Percentiles rank a stretch among this genome's conserved stretches.
These are phyloP conservation scores for Potamarius usumacintae DNA, from an alignment of 2,113 vertebrate species.

Conservation along the genomic window DNA sequence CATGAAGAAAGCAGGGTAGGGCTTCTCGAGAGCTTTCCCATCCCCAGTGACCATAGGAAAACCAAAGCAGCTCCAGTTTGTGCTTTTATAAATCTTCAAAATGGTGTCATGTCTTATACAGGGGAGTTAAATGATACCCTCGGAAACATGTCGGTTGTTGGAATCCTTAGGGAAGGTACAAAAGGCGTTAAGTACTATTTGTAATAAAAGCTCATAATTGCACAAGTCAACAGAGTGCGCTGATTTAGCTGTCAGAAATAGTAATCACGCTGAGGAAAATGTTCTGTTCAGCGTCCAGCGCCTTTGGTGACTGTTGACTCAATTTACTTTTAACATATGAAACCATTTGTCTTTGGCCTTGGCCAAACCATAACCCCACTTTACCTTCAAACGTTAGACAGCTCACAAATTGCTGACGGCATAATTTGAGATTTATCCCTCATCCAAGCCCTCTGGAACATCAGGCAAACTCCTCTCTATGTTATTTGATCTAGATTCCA, in stretches of 20 bases:
- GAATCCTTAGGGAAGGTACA: slow-evolving; percentile 33
- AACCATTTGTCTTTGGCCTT: slow-evolving; percentile 47
- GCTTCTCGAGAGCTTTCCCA: slow-evolving; percentile 32
- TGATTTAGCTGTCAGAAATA: slow-evolving; percentile 54
- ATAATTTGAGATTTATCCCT: slow-evolving; percentile 28
- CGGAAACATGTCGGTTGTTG: slow-evolving; percentile 9
- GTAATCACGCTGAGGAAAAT: slow-evolving; percentile 37
- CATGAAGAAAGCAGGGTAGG: slow-evolving; percentile 31
- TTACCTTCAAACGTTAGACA: slow-evolving; percentile 36
- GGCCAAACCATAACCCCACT: slow-evolving; percentile 41
- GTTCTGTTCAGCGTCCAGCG: slow-evolving; percentile 26
- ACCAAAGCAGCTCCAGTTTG: not conserved
- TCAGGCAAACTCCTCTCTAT: slow-evolving; percentile 35
- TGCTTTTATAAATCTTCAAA: slow-evolving; percentile 16
- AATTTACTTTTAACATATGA: slow-evolving; percentile 46
- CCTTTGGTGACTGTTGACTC: slow-evolving; percentile 41
- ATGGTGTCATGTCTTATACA: slow-evolving; percentile 33
- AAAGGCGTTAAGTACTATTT: slow-evolving; percentile 47
- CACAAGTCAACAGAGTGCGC: slow-evolving; percentile 38
- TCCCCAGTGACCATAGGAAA: slow-evolving; percentile 31
- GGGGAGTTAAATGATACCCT: slow-evolving; percentile 25
- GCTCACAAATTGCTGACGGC: slow-evolving; percentile 34
- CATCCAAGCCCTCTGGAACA: slow-evolving; percentile 15
- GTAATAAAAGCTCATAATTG: slow-evolving; percentile 55
- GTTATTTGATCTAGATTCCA: slow-evolving; percentile 1